Base-by-base conservation (phyloP, 2,888 invertebrate species). In the Eristalis pertinax region DNA sequence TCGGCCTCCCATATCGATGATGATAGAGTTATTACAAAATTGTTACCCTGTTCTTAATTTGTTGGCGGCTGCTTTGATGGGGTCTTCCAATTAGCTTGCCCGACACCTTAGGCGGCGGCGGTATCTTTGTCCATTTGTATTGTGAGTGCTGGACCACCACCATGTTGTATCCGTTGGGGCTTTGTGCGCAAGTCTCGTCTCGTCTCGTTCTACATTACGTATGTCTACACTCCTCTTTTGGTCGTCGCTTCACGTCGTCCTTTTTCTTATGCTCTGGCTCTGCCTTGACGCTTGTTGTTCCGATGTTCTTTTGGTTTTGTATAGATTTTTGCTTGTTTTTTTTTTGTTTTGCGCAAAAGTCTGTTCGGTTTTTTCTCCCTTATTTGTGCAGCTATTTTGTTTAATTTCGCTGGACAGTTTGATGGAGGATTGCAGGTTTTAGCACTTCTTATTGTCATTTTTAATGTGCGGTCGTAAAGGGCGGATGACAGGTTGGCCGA, bases 1-100 rank as follows among this genome's bases (percentile, higher is more conserved):
- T 89, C 80, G 91, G 92, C 92, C 92, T 91, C 92, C 93, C 92
- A 92, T 92, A 92, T 91, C 91, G 93, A 91, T 92, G 92, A 92
- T 92, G 92, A 92, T 91, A 91, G 90, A 92, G 92, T 92, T 92
- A 93, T 92, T 92, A 93, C 92, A 91, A 90, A 92, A 92, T 91
- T 91, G 89, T 89, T 89, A 89, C 89, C 87, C 90, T 85, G 89
- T 89, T 90, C 90, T 90, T 90, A 90, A 90, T 90, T 90, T 90
- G 90, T 90, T 91, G 89, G 90, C 90, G 90, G 90, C 89, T 75
- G 75, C 90, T 90, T 90, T 90, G 90, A 90, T 84, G 87, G 89
- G 89, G 89, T 90, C 90, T 90, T 90, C 90, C 90, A 90, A 90
- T 90, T 90, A 90, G 90, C 90, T 90, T 89, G 89, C 88, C 90